phyloP scores from a whole-genome alignment of 2,888 invertebrate species.

The Andrena camellia region DNA sequence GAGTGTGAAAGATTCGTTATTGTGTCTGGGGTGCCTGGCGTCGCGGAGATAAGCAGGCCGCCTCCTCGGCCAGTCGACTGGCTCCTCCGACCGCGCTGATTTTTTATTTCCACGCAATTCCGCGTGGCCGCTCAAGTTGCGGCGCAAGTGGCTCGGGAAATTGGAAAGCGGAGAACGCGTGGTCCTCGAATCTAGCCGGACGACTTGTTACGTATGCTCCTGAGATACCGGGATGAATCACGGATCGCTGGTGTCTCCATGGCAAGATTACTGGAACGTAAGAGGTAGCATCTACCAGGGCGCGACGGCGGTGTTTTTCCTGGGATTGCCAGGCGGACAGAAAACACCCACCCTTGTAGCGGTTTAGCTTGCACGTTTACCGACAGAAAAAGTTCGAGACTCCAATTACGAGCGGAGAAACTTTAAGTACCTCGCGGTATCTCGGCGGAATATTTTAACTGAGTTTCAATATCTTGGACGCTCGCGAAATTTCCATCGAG shows the following conservation, averaged over 20 bases:
- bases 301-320: too few relatives aligned
- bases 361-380: neutral
- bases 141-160: constrained; percentile 29
- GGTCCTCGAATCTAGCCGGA: neutral
- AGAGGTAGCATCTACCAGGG: neutral
- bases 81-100: neutral
- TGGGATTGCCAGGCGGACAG: neutral
- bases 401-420: neutral
- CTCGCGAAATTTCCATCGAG: neutral
- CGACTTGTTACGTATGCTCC: constrained; percentile 5
- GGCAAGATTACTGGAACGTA: constrained; percentile 1
- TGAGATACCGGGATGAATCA: neutral
- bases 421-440: neutral
- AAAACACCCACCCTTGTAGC: neutral
- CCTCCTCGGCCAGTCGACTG: neutral
- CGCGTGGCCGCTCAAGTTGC: neutral
- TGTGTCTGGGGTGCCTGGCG: constrained; percentile 63
- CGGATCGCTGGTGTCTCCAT: neutral
- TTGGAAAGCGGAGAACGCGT: constrained; percentile 10
- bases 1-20: constrained; percentile 75
- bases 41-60: constrained; percentile 63
- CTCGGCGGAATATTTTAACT: constrained; percentile 2
- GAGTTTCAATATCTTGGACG: neutral
- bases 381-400: neutral
- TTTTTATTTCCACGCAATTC: constrained; percentile 7